These are phyloP conservation scores for Dendrocincla tyrannina DNA, from an alignment of 2,797 vertebrate genomes.

Conservation along the genomic window DNA sequence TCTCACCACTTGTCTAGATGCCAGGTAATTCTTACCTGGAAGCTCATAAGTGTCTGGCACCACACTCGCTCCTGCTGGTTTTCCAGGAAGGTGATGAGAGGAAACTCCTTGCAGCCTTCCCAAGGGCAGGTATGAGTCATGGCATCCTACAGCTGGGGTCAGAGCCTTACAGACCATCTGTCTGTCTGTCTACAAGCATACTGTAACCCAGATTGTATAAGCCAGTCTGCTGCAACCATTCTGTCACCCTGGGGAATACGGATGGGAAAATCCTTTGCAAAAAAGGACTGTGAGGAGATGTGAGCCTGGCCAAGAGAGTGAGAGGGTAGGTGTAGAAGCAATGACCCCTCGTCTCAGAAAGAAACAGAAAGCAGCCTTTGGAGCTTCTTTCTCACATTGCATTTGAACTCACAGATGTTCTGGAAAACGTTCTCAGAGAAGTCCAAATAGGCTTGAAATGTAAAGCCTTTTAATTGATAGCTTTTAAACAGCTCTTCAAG, in stretches of 20 bases:
- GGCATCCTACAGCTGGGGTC: conserved; percentile 15
- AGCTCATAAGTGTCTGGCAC: not conserved
- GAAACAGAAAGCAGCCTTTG: not conserved
- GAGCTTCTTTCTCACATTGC: not conserved
- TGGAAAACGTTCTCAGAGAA: not conserved
- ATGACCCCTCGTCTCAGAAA: not conserved
- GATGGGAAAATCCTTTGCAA: not conserved
- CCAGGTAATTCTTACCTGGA: conserved; percentile 51
- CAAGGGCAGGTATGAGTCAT: conserved; percentile 37
- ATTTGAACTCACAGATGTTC: not conserved
- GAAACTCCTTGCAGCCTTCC: conserved; percentile 14
- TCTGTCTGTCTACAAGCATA: not conserved
- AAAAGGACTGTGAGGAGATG: not conserved
- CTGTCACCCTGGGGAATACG: fast-evolving
- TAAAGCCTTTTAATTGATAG: not conserved
- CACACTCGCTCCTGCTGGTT: not conserved
- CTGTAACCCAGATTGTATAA: not conserved
- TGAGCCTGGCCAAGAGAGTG: fast-evolving
- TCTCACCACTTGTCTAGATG: conserved; percentile 32
- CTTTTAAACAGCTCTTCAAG: not conserved
- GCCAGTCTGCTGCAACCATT: not conserved
- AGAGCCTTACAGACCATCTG: not conserved
- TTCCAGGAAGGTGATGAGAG: conserved; percentile 51
- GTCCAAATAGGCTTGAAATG: not conserved
- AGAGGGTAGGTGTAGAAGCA: not conserved